phyloP scores from a whole-genome alignment of 2,113 vertebrate genomes.

The Spermophilus dauricus region DNA sequence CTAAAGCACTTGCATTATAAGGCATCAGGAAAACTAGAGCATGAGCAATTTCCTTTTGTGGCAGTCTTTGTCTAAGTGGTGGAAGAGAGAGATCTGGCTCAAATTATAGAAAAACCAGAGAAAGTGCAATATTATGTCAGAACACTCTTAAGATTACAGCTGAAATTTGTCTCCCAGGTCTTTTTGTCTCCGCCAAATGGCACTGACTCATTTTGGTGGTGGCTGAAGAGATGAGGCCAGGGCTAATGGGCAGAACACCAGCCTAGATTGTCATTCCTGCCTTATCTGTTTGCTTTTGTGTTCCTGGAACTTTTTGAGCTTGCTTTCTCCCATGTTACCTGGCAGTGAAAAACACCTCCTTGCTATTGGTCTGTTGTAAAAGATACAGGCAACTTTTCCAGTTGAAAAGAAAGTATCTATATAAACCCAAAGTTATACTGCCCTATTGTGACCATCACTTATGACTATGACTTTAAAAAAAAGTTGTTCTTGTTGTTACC shows the following conservation, averaged over 20 bases:
- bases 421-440: not conserved
- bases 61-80: constrained; percentile 47
- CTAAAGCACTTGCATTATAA: constrained; percentile 47
- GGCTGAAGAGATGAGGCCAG: not conserved
- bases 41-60: constrained; percentile 72
- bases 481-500: not conserved
- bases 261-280: not conserved
- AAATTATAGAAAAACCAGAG: constrained; percentile 64
- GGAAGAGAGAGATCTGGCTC: constrained; percentile 33
- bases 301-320: constrained; percentile 37
- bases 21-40: constrained; percentile 63
- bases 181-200: constrained; percentile 71
- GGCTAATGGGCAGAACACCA: constrained; percentile 34
- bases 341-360: constrained; percentile 9
- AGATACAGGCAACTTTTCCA: not conserved
- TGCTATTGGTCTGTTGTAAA: not conserved
- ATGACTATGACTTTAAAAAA: not conserved
- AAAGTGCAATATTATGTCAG: constrained; percentile 41
- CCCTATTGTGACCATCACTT: not conserved
- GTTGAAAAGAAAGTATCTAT: constrained; percentile 9
- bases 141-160: constrained; percentile 47
- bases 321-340: not conserved
- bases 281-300: not conserved
- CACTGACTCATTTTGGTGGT: constrained; percentile 60
- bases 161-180: constrained; percentile 71